phyloP scores from a whole-genome alignment of 2,888 invertebrate species.

The Bembecia ichneumoniformis region DNA sequence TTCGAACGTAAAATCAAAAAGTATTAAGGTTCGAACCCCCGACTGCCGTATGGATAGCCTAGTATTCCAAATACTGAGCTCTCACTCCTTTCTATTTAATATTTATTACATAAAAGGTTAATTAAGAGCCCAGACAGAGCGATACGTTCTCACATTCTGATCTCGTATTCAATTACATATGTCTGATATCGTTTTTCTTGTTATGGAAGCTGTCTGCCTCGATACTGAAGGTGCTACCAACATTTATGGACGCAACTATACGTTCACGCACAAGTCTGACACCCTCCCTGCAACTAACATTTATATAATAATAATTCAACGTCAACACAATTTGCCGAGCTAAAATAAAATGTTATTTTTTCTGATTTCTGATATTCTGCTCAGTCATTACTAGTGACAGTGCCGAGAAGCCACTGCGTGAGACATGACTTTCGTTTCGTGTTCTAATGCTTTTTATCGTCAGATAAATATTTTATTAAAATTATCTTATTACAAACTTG shows the following conservation, averaged over 20 bases:
- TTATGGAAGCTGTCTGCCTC: conserved; percentile 2
- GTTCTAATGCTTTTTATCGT: too few species aligned
- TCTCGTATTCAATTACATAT: conserved; percentile 33
- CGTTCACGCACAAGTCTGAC: neutral
- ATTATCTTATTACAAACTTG: too few species aligned
- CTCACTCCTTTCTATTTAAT: too few species aligned
- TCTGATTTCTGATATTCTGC: conserved; percentile 11
- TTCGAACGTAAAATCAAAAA: too few species aligned
- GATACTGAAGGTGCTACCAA: conserved; percentile 15
- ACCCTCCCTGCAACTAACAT: neutral
- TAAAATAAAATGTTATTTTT: conserved; percentile 7
- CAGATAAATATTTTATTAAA: too few species aligned
- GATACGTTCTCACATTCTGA: conserved; percentile 19
- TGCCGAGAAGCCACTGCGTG: neutral
- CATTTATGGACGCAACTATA: conserved; percentile 8
- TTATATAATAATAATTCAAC: conserved; percentile 3
- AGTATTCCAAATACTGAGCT: too few species aligned
- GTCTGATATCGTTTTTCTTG: conserved; percentile 22
- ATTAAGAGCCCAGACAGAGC: neutral
- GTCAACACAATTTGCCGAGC: conserved; percentile 3
- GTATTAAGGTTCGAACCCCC: too few species aligned
- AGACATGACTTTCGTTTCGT: too few species aligned
- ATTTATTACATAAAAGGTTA: too few species aligned
- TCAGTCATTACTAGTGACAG: conserved; percentile 9
- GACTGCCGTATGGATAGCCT: too few species aligned